phyloP scores from a whole-genome alignment of 64 coral and sea anemone genomes.

The Orbicella faveolata region DNA sequence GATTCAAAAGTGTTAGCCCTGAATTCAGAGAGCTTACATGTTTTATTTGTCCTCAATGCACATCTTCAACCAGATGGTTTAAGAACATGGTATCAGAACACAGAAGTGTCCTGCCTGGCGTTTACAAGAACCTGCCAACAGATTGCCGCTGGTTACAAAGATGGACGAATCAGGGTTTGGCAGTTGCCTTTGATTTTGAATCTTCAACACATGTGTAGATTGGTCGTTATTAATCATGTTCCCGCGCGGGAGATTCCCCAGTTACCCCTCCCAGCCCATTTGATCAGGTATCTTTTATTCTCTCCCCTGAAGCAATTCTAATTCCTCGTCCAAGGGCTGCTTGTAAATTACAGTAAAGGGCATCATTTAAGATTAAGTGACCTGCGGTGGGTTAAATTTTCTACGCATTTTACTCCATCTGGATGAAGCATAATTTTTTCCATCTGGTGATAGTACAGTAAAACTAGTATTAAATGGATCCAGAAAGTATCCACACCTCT shows the following conservation, averaged over 20 bases:
- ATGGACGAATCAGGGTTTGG: conserved; percentile 87
- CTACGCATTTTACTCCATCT: too few relatives aligned
- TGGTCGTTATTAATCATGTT: conserved; percentile 79
- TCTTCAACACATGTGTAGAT: conserved; percentile 88
- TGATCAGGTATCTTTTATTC: conserved; percentile 86
- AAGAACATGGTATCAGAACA: conserved; percentile 92
- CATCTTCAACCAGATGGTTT: conserved; percentile 87
- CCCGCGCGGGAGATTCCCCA: conserved; percentile 83
- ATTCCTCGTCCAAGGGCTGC: background rate
- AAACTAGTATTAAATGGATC: too few relatives aligned
- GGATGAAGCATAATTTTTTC: too few relatives aligned
- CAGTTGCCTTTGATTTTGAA: conserved; percentile 79
- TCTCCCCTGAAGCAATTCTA: conserved; percentile 88
- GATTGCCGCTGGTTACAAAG: conserved; percentile 88
- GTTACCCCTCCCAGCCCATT: conserved; percentile 77
- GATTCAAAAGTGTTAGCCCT: conserved; percentile 82
- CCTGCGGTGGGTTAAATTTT: too few relatives aligned
- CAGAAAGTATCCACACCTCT: too few relatives aligned
- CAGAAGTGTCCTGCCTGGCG: conserved; percentile 88
- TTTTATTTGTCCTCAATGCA: conserved; percentile 81
- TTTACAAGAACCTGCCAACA: conserved; percentile 94
- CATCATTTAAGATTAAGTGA: too few relatives aligned
- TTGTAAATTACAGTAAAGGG: background rate
- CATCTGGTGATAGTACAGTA: too few relatives aligned
- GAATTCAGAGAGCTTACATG: conserved; percentile 83